Evolutionary conservation across 2,113 vertebrate species (phyloP).

Genomic region (Antigone vipio): DNA sequence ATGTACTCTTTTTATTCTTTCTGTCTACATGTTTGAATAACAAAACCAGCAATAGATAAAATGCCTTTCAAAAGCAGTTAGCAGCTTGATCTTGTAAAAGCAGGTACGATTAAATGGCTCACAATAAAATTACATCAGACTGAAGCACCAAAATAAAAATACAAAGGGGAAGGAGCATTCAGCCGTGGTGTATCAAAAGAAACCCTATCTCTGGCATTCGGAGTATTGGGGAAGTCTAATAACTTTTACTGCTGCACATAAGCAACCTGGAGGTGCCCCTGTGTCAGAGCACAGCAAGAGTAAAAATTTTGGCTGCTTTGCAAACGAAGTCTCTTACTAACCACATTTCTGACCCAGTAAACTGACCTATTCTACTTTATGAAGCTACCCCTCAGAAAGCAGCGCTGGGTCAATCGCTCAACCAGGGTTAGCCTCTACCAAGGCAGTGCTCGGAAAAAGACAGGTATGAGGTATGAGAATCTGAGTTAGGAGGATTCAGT

Average conservation of each 20-base stretch:
- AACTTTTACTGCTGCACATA: neutral
- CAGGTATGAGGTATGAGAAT: neutral
- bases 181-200: neutral
- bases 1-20: neutral
- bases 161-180: neutral
- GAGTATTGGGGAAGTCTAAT: neutral
- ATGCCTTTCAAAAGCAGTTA: neutral
- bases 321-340: neutral
- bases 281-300: neutral
- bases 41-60: neutral
- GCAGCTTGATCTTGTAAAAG: neutral
- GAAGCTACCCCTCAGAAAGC: neutral
- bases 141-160: neutral
- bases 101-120: neutral
- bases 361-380: rapidly evolving
- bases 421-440: neutral
- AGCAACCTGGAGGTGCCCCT: neutral
- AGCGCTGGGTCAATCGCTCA: neutral
- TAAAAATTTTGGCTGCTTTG: neutral
- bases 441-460: neutral
- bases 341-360: neutral
- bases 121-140: neutral
- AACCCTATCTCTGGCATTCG: neutral
- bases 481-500: neutral
- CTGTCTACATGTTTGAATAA: neutral